Evolutionary conservation across 2,113 vertebrate species (phyloP).

Genomic region (Microcebus murinus): DNA sequence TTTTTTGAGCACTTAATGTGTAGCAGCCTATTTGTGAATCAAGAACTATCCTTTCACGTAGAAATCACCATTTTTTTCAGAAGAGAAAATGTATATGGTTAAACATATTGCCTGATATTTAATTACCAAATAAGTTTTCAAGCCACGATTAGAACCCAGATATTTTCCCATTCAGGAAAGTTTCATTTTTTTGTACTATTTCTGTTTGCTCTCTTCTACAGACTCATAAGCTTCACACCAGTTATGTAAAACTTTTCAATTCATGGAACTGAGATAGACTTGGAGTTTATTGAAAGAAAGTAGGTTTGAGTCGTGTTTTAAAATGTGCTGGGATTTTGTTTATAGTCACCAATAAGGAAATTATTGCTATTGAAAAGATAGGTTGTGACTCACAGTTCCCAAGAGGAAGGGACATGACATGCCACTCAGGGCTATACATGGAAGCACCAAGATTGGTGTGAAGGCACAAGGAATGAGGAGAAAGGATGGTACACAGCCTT

Average conservation of each 20-base stretch:
- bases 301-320: not conserved
- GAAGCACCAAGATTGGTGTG: no score
- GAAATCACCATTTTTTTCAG: not conserved
- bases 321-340: not conserved
- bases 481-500: not conserved
- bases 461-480: not conserved
- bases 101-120: not conserved
- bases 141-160: not conserved
- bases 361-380: not conserved
- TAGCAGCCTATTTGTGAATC: not conserved
- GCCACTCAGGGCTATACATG: fast-evolving
- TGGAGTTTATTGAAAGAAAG: not conserved
- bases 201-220: not conserved
- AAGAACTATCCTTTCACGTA: not conserved
- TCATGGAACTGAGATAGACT: not conserved
- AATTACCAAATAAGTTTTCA: not conserved
- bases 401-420: not conserved
- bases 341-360: not conserved
- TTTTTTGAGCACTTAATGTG: not conserved
- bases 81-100: not conserved
- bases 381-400: not conserved
- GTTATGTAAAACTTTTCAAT: not conserved
- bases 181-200: not conserved
- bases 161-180: not conserved
- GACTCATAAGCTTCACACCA: not conserved